A percentile compares a stretch with the other conserved stretches of the same genome.
These are phyloP conservation scores for Altica lythri DNA, from an alignment of 2,888 invertebrate species.

Conservation along the genomic window DNA sequence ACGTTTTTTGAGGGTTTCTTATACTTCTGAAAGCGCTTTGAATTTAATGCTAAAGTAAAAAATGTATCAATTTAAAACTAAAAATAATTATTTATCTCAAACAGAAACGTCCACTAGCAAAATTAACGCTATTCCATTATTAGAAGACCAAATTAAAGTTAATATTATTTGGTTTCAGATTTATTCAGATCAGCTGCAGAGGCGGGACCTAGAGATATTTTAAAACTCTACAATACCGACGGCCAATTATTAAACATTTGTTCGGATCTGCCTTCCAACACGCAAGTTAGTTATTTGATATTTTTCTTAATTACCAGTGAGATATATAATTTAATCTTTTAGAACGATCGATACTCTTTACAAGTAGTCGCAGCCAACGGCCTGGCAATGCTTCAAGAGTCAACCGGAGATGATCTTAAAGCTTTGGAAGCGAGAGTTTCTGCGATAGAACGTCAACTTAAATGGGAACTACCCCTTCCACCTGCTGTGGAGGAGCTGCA, in stretches of 20 bases:
- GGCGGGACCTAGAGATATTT: conserved; percentile 69
- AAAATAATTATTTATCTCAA: no score
- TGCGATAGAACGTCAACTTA: conserved; percentile 63
- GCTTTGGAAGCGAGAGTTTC: conserved; percentile 63
- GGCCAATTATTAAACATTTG: conserved; percentile 69
- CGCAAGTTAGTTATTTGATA: conserved; percentile 51
- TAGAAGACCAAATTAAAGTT: neutral
- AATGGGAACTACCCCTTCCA: conserved; percentile 61
- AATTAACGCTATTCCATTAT: no score
- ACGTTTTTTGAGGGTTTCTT: no score
- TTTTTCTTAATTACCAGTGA: neutral
- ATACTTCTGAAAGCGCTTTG: no score
- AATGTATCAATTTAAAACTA: no score
- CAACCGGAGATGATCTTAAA: conserved; percentile 59
- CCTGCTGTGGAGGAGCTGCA: conserved; percentile 63
- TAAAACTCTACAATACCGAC: conserved; percentile 65
- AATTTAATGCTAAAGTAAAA: no score
- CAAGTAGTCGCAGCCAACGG: conserved; percentile 56
- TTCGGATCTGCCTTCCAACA: conserved; percentile 62
- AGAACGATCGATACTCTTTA: conserved; percentile 43
- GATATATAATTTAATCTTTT: no score
- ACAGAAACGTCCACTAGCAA: no score
- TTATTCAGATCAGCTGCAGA: conserved; percentile 70
- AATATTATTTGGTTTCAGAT: conserved; percentile 57
- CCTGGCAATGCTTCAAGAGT: conserved; percentile 55